A percentile compares a stretch with the other conserved stretches of the same genome.
Conservation (phyloP, 2,888 invertebrate species). For the Tinea trinotella region DNA sequence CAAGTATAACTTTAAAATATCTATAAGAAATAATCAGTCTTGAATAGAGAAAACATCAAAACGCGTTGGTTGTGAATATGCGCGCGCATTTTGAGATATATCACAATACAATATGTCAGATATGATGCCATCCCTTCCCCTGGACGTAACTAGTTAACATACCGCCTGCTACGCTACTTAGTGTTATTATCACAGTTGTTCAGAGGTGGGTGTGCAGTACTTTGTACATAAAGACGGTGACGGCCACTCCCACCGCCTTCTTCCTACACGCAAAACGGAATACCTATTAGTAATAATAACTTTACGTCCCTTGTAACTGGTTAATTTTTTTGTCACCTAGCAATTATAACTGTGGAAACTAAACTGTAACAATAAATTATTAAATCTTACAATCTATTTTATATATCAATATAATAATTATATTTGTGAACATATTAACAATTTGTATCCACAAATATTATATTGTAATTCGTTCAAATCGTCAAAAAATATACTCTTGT, state of each 20-base stretch:
- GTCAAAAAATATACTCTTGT: slow-evolving; percentile 74
- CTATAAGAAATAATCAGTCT: slow-evolving; percentile 74
- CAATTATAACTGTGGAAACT: slow-evolving; percentile 58
- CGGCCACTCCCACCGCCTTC: slow-evolving; percentile 22
- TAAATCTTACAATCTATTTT: slow-evolving; percentile 65
- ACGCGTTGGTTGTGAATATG: slow-evolving; percentile 32
- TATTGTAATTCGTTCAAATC: slow-evolving; percentile 65
- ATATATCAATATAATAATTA: slow-evolving; percentile 54
- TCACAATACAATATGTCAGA: slow-evolving; percentile 74
- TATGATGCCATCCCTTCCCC: slow-evolving; percentile 70
- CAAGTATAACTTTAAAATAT: slow-evolving; percentile 60
- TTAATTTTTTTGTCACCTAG: slow-evolving; percentile 67
- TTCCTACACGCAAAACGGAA: not conserved
- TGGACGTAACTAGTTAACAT: slow-evolving; percentile 72
- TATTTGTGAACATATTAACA: no score
- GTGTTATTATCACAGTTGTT: slow-evolving; percentile 75
- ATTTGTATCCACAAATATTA: slow-evolving; percentile 62
- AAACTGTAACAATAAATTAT: slow-evolving; percentile 72
- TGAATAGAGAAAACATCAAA: slow-evolving; percentile 71
- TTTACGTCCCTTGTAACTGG: slow-evolving; percentile 67
- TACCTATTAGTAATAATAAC: slow-evolving; percentile 59
- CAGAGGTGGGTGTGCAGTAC: slow-evolving; percentile 74
- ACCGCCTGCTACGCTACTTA: slow-evolving; percentile 74
- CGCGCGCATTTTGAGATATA: slow-evolving; percentile 50
- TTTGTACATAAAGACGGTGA: slow-evolving; percentile 51